Evolutionary conservation across 2,113 vertebrate genomes (phyloP), one percentile per base, ranked within the genome.

Genomic region (Scophthalmus maximus): DNA sequence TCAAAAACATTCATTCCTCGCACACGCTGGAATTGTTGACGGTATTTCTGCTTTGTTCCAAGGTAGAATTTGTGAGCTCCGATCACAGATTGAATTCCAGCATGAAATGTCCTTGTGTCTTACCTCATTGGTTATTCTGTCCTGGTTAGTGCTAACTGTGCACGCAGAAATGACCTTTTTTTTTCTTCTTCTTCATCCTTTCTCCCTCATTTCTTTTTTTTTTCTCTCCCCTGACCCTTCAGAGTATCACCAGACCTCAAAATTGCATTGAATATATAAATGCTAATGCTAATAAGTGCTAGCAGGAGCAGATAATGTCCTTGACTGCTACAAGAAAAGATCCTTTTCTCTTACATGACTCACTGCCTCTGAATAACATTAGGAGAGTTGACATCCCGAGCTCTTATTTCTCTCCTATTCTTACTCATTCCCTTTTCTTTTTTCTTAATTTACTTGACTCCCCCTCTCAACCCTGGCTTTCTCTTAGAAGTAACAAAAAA

Each of bases 251-350:
- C 88, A 91, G 91, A 92, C 90, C 90, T 92, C 91, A 91, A 92
- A 93, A 92, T 92, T 93, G 92, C 92, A 91, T 90, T 93, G 93
- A 93, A 93, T 93, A 92, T 90, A 92, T 92, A 93, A 93, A 93
- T 91, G 92, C 89, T 91, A 93, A 93, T 93, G 92, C 90, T 93
- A 92, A 93, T 93, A 92, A 92, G 81, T 90, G 84, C 89, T 93
- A 91, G 90, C 90, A 91, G 88, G 87, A 88, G 84, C 79, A 82
- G 91, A 92, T 93, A 92, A 93, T 91, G 92, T 92, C 92, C 92
- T 94, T 93, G 91, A 92, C 90, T 91, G 87, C 88, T 91, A 93
- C 90, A 92, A 89, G 90, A 92, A 92, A 90, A 91, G 84, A 90
- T 90, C 88, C 85, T 90, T 93, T 90, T 91, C 89, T 91, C 79